Evolutionary conservation across 1,140 invertebrate genomes (phyloP).

Genomic region (Hetaerina americana): DNA sequence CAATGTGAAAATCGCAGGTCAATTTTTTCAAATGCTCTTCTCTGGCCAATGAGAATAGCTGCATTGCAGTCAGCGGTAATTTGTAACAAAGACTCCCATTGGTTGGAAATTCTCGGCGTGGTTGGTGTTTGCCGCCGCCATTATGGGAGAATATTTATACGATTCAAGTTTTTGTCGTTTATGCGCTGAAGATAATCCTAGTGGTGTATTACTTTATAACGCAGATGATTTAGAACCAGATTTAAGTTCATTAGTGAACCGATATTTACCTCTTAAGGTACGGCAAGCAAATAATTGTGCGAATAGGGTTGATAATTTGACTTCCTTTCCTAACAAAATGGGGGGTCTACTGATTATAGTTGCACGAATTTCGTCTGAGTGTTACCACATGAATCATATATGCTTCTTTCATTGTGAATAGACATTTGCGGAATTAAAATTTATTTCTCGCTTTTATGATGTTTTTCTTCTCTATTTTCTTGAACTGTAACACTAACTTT

Average conservation of each 20-base stretch:
- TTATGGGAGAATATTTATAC: constrained; percentile 33
- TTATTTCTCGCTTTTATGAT: not conserved
- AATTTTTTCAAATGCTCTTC: not conserved
- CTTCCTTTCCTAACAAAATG: constrained; percentile 29
- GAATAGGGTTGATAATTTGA: constrained; percentile 45
- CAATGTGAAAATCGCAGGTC: not conserved
- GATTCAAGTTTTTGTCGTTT: constrained; percentile 55
- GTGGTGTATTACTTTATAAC: constrained; percentile 45
- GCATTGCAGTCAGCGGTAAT: not conserved
- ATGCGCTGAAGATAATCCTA: constrained; percentile 54
- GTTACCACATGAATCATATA: constrained; percentile 29
- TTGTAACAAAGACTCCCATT: not conserved
- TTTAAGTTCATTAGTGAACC: constrained; percentile 49
- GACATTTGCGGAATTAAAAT: not conserved
- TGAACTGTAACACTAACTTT: too few species aligned
- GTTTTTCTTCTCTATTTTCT: not conserved
- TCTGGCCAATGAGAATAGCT: not conserved
- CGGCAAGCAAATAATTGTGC: constrained; percentile 19
- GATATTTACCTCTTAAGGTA: constrained; percentile 58
- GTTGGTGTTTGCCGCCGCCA: constrained; percentile 10
- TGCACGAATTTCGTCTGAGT: constrained; percentile 15
- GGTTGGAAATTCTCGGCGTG: not conserved
- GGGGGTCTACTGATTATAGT: constrained; percentile 26
- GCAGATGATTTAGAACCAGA: constrained; percentile 39
- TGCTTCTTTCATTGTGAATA: not conserved